Conservation (phyloP, 2,888 invertebrate species). For the Megastigmus dorsalis region DNA sequence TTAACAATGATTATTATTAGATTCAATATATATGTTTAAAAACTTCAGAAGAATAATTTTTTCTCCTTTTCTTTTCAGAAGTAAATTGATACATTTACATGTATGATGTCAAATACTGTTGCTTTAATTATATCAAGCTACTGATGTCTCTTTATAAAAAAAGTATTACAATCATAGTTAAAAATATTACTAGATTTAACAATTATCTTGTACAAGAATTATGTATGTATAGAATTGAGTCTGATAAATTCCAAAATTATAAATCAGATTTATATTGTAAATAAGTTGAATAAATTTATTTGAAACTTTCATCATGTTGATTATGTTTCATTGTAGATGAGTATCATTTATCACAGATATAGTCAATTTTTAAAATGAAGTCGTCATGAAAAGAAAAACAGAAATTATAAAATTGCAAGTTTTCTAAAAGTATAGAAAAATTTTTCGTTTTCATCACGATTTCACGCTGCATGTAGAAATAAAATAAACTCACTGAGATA, state of each 20-base stretch:
- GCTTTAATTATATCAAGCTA: constrained; percentile 18
- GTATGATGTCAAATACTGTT: constrained; percentile 24
- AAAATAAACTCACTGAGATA: constrained; percentile 52
- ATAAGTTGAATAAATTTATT: constrained; percentile 43
- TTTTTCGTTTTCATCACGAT: constrained; percentile 41
- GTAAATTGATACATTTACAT: constrained; percentile 16
- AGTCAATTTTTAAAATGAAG: constrained; percentile 62
- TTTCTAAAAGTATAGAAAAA: constrained; percentile 37
- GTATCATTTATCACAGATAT: constrained; percentile 69
- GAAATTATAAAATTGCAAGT: constrained; percentile 38
- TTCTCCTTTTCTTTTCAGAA: constrained; percentile 36
- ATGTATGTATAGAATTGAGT: constrained; percentile 15
- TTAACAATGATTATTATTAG: not conserved
- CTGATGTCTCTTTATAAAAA: constrained; percentile 30
- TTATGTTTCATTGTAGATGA: constrained; percentile 51
- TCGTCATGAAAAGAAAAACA: constrained; percentile 63
- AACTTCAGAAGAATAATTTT: no score
- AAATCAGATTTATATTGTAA: constrained; percentile 31
- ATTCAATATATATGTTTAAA: no score
- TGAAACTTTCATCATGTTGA: constrained; percentile 35
- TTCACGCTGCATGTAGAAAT: constrained; percentile 21
- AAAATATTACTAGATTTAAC: constrained; percentile 39
- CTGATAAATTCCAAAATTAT: constrained; percentile 18
- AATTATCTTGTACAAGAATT: constrained; percentile 29
- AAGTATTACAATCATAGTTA: constrained; percentile 32